Base-by-base conservation (phyloP, 2,888 invertebrate genomes). In the Cataglyphis albicans region DNA sequence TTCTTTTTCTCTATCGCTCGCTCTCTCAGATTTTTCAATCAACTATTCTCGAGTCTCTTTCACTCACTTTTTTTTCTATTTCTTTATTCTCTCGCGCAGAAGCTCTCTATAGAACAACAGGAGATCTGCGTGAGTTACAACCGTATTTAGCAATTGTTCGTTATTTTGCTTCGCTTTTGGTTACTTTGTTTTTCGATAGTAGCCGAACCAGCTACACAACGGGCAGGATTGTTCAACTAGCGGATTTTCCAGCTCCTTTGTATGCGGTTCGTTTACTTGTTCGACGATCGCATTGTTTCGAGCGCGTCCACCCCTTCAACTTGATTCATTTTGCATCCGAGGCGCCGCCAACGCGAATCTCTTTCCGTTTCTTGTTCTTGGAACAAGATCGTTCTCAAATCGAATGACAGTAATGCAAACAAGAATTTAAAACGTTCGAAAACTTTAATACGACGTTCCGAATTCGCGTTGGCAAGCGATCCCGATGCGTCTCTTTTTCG, bases 71-170 rank as follows among this genome's bases (percentile, higher is more conserved):
- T 81, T 88, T 87, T 83, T 84, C 83, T 89, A 82, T 82, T 75
- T 81, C 82, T 81, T 90, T 85, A 87, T 82, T 87, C 85, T 90
- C 90, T 90, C 91, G 89, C 92, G 90, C 90, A 89, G 91, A 90
- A 85, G 90, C 91, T 92, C 89, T 92, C 92, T 92, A 93, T 90
- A 90, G 92, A 90, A 93, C 89, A 93, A 91, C 88, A 92, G 92
- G 90, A 93, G 91, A 92, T 87, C 85, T 87, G 87, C 83, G 87
- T 92, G 85, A 91, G 88, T 89, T 82, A 87, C 41, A 64, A 70
- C 63, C 32, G n/a, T 85, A 75, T 81, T 35, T 83, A 29, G 82
- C 81, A 61, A 84, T 84, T 87, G 81, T 48, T 52, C 73, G 35
- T 44, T 48, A 48, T 64, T 59, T 70, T 52, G 12, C 21, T 48